Base-by-base conservation (phyloP, 53 echinoderm and acorn worm species). In the Luidia sarsii region DNA sequence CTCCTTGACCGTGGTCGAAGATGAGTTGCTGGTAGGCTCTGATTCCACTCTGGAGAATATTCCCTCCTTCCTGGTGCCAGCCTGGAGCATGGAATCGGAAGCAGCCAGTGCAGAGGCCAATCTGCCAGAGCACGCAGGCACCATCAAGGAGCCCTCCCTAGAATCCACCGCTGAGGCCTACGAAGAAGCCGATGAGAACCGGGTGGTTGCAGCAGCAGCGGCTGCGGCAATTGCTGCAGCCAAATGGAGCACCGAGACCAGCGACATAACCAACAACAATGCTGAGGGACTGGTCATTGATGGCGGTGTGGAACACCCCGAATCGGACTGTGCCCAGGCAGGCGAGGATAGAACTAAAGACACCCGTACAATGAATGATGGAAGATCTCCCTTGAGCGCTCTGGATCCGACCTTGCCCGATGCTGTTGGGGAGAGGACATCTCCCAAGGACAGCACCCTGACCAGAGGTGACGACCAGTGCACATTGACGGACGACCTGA, bases 1-100 rank as follows among this genome's bases (percentile, higher is more conserved):
- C 50, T 82, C 95, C 2, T 89, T 95, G 9, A 95, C 95, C 33
- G 88, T 92, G 0, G 92, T 95, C 2, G 95, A 95, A 64, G 95
- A 95, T 75, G 92, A 95, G 51, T 80, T 84, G 36, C 51, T 84
- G 45, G 33, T 64, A 28, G 84, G 65, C 50, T 48, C 64, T 25
- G 84, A 84, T 52, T 57, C 64, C 24, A 84, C 72, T 36, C 73
- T 73, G 50, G 64, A 62, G 33, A 39, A 21, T 61, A 77, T 77
- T 37, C 84, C 84, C 52, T 84, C 84, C 20, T 84, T 84, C 51
- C 65, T 84, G 48, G 72, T 84, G 27, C 84, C 84, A 16, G 41
- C 84, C n/a, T 84, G 72, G 72, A 84, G 84, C 50, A 84, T 84
- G 84, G 84, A 84, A 50, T 63, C 50, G 30, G 84, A 64, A 51